Evolutionary conservation across 2,888 invertebrate genomes (phyloP).

Genomic region (Drosophila mimica): DNA sequence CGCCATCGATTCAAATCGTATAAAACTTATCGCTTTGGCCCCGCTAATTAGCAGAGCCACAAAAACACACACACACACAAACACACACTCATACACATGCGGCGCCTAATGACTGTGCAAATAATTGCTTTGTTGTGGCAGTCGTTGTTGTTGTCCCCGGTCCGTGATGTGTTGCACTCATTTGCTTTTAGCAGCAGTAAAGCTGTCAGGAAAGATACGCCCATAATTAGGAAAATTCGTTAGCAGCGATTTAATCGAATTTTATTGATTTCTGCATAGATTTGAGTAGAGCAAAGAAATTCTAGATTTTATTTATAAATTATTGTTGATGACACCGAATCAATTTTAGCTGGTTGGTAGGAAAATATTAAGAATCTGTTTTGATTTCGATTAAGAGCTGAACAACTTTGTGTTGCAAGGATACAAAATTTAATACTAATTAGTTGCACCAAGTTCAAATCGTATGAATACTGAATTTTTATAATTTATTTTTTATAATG

Average conservation of each 20-base stretch:
- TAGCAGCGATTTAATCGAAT: slow-evolving; percentile 1
- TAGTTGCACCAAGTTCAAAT: background rate
- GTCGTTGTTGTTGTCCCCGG: slow-evolving; percentile 31
- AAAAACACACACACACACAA: slow-evolving; percentile 4
- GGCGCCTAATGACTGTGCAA: slow-evolving; percentile 67
- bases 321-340: background rate
- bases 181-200: background rate
- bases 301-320: background rate
- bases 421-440: no score
- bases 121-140: slow-evolving; percentile 70
- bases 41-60: slow-evolving; percentile 59
- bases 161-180: slow-evolving; percentile 24
- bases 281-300: background rate
- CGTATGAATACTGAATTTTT: background rate
- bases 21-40: slow-evolving; percentile 45
- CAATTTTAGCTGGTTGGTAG: background rate
- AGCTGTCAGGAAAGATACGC: slow-evolving; percentile 19
- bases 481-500: background rate
- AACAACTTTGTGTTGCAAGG: no score
- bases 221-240: slow-evolving; percentile 11
- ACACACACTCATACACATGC: background rate
- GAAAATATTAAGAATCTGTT: background rate
- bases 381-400: background rate
- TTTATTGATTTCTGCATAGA: background rate
- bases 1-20: slow-evolving; percentile 54